Evolutionary conservation across 2,113 vertebrate genomes (phyloP).

Genomic region (Misgurnus mizolepis): DNA sequence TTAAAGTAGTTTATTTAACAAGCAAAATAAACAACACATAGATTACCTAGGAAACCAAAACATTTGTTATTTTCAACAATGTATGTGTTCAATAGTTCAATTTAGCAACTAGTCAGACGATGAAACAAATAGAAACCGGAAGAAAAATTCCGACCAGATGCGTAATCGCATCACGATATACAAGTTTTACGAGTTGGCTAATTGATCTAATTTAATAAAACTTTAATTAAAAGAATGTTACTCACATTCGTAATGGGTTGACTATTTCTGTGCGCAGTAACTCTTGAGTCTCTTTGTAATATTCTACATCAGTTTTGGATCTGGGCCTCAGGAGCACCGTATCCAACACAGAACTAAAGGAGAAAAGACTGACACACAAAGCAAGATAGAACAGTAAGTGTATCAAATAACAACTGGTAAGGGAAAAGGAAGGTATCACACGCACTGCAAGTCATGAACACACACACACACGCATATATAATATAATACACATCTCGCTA

Average conservation of each 20-base stretch:
- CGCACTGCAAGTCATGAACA: no score
- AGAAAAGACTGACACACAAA: conserved; percentile 84
- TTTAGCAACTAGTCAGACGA: no score
- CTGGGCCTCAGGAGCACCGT: conserved; percentile 94
- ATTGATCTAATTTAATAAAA: neutral
- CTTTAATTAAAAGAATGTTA: conserved; percentile 31
- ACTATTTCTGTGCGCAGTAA: conserved; percentile 95
- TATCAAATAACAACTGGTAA: neutral
- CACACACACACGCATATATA: no score
- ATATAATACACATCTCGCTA: neutral
- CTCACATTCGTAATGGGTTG: conserved; percentile 97
- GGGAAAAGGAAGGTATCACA: no score
- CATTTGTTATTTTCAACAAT: no score
- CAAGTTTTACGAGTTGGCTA: neutral
- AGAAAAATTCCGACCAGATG: no score
- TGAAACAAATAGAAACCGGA: no score
- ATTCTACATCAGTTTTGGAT: conserved; percentile 94
- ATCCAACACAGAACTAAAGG: conserved; percentile 96
- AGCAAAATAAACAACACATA: no score
- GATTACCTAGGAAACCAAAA: no score
- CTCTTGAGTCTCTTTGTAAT: conserved; percentile 96
- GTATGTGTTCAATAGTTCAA: no score
- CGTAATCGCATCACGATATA: no score
- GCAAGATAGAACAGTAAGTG: neutral
- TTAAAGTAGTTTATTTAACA: no score